phyloP scores from a whole-genome alignment of 1,140 invertebrate genomes.

The Tribolium castaneum region DNA sequence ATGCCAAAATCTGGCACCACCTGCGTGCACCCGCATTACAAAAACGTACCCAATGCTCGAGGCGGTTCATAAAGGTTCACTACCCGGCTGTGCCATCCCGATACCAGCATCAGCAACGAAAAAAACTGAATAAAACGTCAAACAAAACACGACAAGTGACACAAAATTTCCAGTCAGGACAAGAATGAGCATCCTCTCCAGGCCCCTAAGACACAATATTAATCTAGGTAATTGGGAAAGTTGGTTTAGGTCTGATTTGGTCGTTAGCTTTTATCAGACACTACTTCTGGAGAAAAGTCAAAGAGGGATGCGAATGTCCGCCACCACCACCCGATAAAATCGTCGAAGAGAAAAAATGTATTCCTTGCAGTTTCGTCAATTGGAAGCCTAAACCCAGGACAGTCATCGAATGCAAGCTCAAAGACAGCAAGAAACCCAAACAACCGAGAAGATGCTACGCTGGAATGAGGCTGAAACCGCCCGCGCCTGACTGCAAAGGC shows the following conservation, averaged over 20 bases:
- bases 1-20: constrained; percentile 32
- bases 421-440: neutral
- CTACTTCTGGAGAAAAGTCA: neutral
- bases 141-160: neutral
- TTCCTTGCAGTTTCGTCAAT: constrained; percentile 42
- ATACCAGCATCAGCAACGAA: neutral
- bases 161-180: neutral
- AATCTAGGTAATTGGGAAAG: neutral
- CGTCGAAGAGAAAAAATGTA: constrained; percentile 47
- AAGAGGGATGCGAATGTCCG: constrained; percentile 20
- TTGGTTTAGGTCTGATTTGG: neutral
- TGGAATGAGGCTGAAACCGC: constrained; percentile 38
- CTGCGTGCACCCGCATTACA: neutral
- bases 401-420: neutral
- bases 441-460: constrained; percentile 38
- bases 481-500: neutral
- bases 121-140: neutral
- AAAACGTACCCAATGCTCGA: constrained; percentile 47
- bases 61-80: constrained; percentile 35
- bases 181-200: neutral
- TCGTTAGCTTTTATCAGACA: neutral
- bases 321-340: constrained; percentile 12
- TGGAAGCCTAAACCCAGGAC: constrained; percentile 50
- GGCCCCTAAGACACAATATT: neutral
- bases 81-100: constrained; percentile 37